Conservation (phyloP, 2,113 vertebrate genomes). For the Holacanthus passer region DNA sequence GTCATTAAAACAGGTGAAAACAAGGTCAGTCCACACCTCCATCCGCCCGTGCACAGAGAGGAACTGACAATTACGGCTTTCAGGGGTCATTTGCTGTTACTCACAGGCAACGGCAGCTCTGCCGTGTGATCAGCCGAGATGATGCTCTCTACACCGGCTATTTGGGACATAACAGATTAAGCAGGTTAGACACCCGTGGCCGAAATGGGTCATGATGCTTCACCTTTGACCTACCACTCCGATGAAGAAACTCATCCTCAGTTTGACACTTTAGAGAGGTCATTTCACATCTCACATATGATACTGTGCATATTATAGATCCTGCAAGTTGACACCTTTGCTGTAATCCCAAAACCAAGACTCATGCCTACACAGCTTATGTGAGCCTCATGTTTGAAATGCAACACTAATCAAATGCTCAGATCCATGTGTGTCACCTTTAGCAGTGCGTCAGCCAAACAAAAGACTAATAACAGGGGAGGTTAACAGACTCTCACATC, state of each 20-base stretch:
- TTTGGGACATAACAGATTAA: constrained; percentile 44
- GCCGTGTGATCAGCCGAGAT: constrained; percentile 52
- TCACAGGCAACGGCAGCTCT: constrained; percentile 2
- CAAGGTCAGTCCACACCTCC: constrained; percentile 56
- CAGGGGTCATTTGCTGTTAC: constrained; percentile 54
- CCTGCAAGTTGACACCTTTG: background rate
- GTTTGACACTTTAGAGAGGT: background rate
- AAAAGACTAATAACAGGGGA: background rate
- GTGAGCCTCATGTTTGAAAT: background rate
- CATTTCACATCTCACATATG: background rate
- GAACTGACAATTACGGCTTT: constrained; percentile 51
- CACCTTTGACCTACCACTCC: constrained; percentile 6
- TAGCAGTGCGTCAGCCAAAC: background rate
- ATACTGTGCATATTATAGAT: background rate
- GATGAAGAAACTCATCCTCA: constrained; percentile 7
- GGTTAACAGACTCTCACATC: background rate
- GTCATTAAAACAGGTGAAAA: constrained; percentile 63
- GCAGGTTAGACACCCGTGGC: constrained; percentile 21
- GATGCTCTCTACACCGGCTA: constrained; percentile 25
- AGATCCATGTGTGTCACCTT: background rate
- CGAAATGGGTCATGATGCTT: constrained; percentile 40
- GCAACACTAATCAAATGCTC: background rate
- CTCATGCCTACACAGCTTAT: background rate
- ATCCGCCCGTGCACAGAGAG: constrained; percentile 44
- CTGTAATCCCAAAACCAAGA: background rate